Base-by-base conservation (phyloP, 2,888 invertebrate genomes). In the Eubasilissa splendida region DNA sequence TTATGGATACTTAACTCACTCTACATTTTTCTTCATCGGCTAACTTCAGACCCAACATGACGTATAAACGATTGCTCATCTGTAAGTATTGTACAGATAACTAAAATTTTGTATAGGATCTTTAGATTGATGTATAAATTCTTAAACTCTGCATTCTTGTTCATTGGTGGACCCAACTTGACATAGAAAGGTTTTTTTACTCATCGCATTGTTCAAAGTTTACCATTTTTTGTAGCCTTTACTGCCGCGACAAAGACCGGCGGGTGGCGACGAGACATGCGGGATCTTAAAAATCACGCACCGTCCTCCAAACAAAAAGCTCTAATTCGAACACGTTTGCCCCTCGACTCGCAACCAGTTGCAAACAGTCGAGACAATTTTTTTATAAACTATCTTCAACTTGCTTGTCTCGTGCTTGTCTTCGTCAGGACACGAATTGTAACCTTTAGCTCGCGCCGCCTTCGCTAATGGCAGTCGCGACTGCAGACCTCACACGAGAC, bases 171-270 rank as follows among this genome's bases (percentile, higher is more conserved):
- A 50, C 68, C 68, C 31, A 50, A n/a, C 50, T 50, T 68, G 50
- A 68, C 68, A 68, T 68, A 50, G 74, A 74, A 56, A 56, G 59
- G 74, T 59, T 59, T 60, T 74, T 68, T 74, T 74, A 42, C 56
- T 74, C 54, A 9, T 59, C 59, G 59, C 33, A 50, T 74, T 74
- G 74, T 74, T 74, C 74, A 58, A 42, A 74, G 31, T 74, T 59
- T n/a, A 14, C 8, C 12, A 58, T 59, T 74, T 74, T 74, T 59
- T 59, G 31, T 74, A 59, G 56, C 59, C 60, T 42, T 59, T 14
- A 14, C 59, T 59, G 74, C 74, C 33, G 74, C 74, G 74, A 74
- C 60, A 60, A 74, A 60, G 42, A 22, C n/a, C 60, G 59, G 60
- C 74, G 14, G 58, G 74, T 56, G 74, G 74, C 59, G 73, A 14